phyloP scores from a whole-genome alignment of 1,140 invertebrate genomes.

The Sweltsa coloradensis region DNA sequence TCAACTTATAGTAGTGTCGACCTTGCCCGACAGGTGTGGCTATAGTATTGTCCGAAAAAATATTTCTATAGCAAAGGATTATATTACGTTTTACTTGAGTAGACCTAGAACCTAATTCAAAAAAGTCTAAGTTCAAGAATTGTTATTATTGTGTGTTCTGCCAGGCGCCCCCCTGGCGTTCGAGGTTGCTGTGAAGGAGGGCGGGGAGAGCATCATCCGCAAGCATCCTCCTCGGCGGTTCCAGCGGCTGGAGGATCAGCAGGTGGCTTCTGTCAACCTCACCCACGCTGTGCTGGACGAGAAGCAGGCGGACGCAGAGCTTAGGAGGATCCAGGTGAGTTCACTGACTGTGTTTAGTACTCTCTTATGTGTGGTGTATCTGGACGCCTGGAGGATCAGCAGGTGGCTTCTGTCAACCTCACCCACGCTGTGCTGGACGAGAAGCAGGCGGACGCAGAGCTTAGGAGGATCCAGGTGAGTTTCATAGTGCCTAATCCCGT shows the following conservation, averaged over 20 bases:
- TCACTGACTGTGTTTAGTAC: too few species aligned
- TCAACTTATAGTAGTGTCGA: too few species aligned
- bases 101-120: too few species aligned
- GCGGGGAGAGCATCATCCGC: constrained; percentile 20
- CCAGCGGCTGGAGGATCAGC: constrained; percentile 25
- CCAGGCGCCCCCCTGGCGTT: constrained; percentile 23
- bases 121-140: too few species aligned
- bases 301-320: constrained; percentile 26
- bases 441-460: constrained; percentile 26
- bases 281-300: constrained; percentile 26
- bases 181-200: constrained; percentile 21
- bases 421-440: constrained; percentile 26
- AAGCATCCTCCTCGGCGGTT: constrained; percentile 26
- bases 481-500: too few species aligned
- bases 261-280: constrained; percentile 14
- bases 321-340: constrained; percentile 23
- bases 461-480: constrained; percentile 23
- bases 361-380: too few species aligned
- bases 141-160: too few species aligned
- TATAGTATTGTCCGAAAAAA: too few species aligned
- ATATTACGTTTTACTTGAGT: too few species aligned
- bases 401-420: constrained; percentile 16
- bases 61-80: too few species aligned
- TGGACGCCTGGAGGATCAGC: constrained; percentile 26
- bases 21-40: too few species aligned